Percentiles rank a stretch among this genome's conserved stretches.
phyloP scores from a whole-genome alignment of 2,113 vertebrate species.

The Pseudonaja textilis region DNA sequence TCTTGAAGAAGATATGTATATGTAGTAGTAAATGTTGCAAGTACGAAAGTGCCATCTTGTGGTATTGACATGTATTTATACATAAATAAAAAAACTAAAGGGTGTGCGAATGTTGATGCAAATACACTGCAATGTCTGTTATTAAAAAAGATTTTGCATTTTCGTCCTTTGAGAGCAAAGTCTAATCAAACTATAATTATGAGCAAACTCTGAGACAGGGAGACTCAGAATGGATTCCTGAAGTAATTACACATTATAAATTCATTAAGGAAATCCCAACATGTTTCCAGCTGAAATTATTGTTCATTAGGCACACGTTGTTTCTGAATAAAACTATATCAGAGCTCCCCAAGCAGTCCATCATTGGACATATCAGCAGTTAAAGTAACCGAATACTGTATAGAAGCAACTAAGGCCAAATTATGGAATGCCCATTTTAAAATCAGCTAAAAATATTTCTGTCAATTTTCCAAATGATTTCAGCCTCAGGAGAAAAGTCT shows the following conservation, averaged over 20 bases:
- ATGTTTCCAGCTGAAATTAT: neutral
- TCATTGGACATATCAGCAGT: neutral
- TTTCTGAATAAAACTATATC: neutral
- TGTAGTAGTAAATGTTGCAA: constrained; percentile 71
- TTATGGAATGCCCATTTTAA: neutral
- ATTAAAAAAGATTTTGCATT: constrained; percentile 32
- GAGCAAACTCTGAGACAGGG: neutral
- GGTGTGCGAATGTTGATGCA: constrained; percentile 60
- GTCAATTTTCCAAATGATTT: neutral
- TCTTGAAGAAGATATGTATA: constrained; percentile 70
- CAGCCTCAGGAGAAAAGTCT: neutral
- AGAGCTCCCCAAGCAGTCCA: neutral
- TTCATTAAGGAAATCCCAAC: neutral
- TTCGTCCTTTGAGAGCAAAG: constrained; percentile 11
- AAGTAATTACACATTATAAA: neutral
- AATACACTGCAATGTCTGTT: constrained; percentile 56
- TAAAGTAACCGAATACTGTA: neutral
- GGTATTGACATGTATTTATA: constrained; percentile 80
- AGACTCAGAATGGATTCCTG: neutral
- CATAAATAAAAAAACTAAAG: constrained; percentile 77
- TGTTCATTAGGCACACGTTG: neutral
- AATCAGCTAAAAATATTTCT: neutral
- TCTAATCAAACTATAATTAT: neutral
- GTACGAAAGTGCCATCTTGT: constrained; percentile 81
- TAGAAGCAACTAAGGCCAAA: neutral